Base-by-base conservation (phyloP, 2,797 vertebrate genomes). In the Kryptolebias ocellatus region DNA sequence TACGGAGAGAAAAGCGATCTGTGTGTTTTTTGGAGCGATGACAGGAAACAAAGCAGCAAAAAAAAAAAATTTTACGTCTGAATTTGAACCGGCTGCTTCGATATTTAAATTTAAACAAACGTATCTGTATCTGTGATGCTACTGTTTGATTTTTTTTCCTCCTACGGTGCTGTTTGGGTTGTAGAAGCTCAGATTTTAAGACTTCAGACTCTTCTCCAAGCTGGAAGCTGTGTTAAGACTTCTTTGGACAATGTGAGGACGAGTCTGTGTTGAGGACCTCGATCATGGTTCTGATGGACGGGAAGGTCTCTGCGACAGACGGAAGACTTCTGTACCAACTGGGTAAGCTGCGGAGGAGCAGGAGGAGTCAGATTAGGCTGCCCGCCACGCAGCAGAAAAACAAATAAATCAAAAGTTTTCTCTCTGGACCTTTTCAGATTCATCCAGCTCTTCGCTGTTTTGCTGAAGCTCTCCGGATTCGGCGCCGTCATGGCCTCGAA, bases 401-500 rank as follows among this genome's bases (percentile, higher is more conserved):
- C 4, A 28, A 18, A 39, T 1, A 0, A n/a, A 10, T 4, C 1
- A 12, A 1, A 11, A 0, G 15, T 28, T 62, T 6, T 2, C 28
- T 53, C 37, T 3, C 34, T 63, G 47, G 37, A 99, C 98, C 95
- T 97, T 90, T 96, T 97, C 24, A 99, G 91, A 80, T 94, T 96
- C 96, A 99, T 96, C 97, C 97, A 99, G 83, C 74, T 95, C 87
- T 95, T 98, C 56, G 95, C 94, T 18, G 93, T 94, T 94, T 95
- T 97, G 80, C 95, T 98, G 83, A 99, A 99, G 82, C 92, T 93
- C 77, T 98, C 97, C 60, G 98, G 95, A 56, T 91, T 96, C 31
- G 95, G 91, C 15, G 96, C 96, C 34, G 96, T 98, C 98, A 99
- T 98, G 66, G 98, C 97, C 91, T 99, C 98, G 86, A 99, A 98